A percentile compares a stretch with the other conserved stretches of the same genome.
Evolutionary conservation across 23 tunicate species (phyloP).

Genomic region (Botrylloides violaceus): DNA sequence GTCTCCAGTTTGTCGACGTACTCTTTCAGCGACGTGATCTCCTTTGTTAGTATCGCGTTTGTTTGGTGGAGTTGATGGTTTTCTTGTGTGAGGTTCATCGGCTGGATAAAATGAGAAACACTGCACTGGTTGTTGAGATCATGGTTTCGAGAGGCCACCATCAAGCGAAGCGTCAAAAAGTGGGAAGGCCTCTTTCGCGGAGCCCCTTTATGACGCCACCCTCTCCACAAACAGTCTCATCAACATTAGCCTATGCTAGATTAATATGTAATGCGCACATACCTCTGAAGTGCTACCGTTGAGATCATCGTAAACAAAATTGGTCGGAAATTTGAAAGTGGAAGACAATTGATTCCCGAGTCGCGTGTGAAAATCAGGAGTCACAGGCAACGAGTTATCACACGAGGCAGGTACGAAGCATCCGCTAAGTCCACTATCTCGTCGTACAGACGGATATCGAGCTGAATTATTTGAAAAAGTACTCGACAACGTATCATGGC

Average conservation of each 20-base stretch:
- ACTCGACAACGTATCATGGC: background rate
- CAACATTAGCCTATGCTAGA: too few relatives aligned
- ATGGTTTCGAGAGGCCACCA: too few relatives aligned
- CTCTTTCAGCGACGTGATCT: background rate
- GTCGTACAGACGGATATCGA: constrained; percentile 22
- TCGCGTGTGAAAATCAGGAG: constrained; percentile 26
- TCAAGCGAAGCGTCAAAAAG: too few relatives aligned
- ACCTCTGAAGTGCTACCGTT: too few relatives aligned
- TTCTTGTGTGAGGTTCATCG: background rate
- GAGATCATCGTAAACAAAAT: background rate
- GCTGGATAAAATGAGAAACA: too few relatives aligned
- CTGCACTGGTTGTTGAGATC: too few relatives aligned
- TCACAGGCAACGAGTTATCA: constrained; percentile 42
- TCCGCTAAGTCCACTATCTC: constrained; percentile 73
- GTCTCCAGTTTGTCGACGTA: background rate
- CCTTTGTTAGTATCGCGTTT: background rate
- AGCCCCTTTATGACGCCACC: too few relatives aligned
- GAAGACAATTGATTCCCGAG: background rate
- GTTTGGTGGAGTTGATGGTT: background rate
- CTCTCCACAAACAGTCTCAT: too few relatives aligned
- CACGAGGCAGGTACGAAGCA: constrained; percentile 26
- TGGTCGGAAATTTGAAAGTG: constrained; percentile 13
- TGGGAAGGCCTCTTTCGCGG: too few relatives aligned
- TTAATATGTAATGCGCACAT: too few relatives aligned
- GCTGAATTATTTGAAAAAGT: background rate